phyloP scores from a whole-genome alignment of 2,888 invertebrate genomes.

The Chirona hameri region DNA sequence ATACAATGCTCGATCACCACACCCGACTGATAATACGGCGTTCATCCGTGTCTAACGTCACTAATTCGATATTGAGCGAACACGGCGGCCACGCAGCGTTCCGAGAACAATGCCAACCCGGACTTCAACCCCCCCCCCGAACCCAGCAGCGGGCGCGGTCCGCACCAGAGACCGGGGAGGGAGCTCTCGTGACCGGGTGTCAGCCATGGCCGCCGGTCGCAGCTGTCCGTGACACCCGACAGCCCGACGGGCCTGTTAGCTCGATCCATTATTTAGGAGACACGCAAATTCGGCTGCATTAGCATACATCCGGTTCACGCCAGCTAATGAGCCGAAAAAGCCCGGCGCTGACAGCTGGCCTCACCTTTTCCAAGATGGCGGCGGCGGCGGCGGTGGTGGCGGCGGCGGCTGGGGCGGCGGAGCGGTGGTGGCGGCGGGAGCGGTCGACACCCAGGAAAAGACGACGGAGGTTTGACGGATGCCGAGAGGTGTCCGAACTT shows the following conservation, averaged over 20 bases:
- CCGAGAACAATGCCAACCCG: not conserved
- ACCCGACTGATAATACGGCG: no score
- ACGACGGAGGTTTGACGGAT: not conserved
- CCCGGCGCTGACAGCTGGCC: not conserved
- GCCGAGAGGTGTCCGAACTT: no score
- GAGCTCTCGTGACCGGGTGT: not conserved
- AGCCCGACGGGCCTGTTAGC: not conserved
- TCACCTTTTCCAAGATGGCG: constrained; percentile 7
- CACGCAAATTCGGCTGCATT: constrained; percentile 13
- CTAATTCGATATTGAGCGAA: no score
- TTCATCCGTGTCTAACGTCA: no score
- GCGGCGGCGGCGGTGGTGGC: not conserved
- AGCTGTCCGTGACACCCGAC: not conserved
- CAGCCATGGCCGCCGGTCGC: not conserved
- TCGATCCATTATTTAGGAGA: not conserved
- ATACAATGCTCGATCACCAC: no score
- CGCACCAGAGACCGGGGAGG: not conserved
- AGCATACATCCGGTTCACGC: not conserved
- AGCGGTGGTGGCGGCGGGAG: not conserved
- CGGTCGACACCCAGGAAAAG: not conserved
- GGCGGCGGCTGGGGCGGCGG: constrained; percentile 1
- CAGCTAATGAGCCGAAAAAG: constrained; percentile 8
- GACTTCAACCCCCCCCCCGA: not conserved
- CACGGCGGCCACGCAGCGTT: no score
- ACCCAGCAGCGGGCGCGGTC: not conserved